Conservation (phyloP, 2,888 invertebrate genomes). For the Ophonus ardosiacus region DNA sequence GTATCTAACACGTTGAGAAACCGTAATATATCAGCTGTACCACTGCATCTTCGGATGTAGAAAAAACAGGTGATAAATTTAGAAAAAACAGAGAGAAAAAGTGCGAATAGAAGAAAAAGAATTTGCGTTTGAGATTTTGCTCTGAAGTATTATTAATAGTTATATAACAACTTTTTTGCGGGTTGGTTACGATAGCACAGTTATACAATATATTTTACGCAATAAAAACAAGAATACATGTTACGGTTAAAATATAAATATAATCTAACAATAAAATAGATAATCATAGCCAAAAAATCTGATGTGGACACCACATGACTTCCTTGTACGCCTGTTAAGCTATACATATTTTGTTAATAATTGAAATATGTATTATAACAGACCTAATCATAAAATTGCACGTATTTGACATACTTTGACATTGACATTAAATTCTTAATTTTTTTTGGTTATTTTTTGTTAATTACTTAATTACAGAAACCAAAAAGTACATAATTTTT, state of each 20-base stretch:
- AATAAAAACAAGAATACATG: background rate
- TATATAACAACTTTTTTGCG: slow-evolving; percentile 4
- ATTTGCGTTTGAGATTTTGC: background rate
- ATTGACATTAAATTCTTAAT: too few relatives aligned
- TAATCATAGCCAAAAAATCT: too few relatives aligned
- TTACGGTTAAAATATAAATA: background rate
- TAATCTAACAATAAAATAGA: too few relatives aligned
- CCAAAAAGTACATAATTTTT: too few relatives aligned
- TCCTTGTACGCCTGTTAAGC: too few relatives aligned
- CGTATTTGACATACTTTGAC: too few relatives aligned
- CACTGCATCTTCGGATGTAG: background rate
- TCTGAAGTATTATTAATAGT: slow-evolving; percentile 10
- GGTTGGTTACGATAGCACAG: background rate
- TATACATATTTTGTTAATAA: too few relatives aligned
- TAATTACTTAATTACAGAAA: too few relatives aligned
- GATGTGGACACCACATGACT: too few relatives aligned
- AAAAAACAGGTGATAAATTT: background rate
- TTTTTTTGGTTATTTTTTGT: too few relatives aligned
- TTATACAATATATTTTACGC: background rate
- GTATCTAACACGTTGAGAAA: slow-evolving; percentile 22
- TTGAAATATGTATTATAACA: too few relatives aligned
- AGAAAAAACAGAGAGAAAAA: background rate
- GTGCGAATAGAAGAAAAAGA: background rate
- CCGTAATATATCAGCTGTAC: slow-evolving; percentile 20
- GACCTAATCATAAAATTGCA: too few relatives aligned